A percentile compares a stretch with the other conserved stretches of the same genome.
Conservation (phyloP, 2,113 vertebrate species). For the Eulacestoma nigropectus region DNA sequence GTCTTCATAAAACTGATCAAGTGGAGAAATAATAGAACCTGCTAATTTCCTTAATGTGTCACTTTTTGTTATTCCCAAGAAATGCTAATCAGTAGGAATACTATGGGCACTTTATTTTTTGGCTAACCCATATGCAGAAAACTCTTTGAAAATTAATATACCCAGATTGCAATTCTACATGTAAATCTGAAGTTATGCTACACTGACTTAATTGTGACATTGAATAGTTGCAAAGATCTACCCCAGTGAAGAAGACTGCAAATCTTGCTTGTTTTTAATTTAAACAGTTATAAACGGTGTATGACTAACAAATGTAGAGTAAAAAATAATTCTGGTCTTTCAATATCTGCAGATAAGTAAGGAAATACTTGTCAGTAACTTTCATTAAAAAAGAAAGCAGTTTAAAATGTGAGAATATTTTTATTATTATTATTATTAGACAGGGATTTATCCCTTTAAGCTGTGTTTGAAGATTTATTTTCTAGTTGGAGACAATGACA, state of each 20-base stretch:
- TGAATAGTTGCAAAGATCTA: neutral
- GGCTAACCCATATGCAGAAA: neutral
- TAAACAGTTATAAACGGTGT: neutral
- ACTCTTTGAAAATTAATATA: neutral
- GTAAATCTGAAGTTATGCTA: neutral
- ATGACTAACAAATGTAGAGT: neutral
- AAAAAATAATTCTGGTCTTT: neutral
- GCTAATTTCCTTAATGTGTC: neutral
- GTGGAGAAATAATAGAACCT: accelerated
- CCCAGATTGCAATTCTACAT: neutral
- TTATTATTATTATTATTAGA: neutral
- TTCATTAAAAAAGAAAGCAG: neutral
- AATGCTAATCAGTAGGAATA: neutral
- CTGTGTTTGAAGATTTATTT: neutral
- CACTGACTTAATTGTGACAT: neutral
- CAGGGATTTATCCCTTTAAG: neutral
- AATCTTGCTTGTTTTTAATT: neutral
- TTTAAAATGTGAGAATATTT: neutral
- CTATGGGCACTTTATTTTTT: neutral
- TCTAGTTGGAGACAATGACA: neutral
- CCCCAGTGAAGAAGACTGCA: neutral
- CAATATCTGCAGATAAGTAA: neutral
- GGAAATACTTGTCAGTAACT: neutral
- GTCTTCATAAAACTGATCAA: neutral
- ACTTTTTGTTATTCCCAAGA: neutral